A percentile compares a stretch with the other conserved stretches of the same genome.
Evolutionary conservation across 92 coral and sea anemone genomes (phyloP).

Genomic region (Isaurus tuberculatus): DNA sequence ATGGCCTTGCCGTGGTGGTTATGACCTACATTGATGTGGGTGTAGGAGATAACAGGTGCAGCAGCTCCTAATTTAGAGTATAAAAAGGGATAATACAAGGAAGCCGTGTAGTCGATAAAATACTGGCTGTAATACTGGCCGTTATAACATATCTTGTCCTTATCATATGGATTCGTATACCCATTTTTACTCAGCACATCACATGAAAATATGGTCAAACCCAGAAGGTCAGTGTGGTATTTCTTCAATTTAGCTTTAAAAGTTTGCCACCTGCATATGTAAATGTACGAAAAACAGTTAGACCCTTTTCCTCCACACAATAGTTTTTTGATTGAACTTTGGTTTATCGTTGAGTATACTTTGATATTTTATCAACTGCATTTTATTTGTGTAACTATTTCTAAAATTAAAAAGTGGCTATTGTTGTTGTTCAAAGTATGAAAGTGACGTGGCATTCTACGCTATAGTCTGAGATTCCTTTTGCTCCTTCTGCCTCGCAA

Average conservation of each 20-base stretch:
- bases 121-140: conserved; percentile 55
- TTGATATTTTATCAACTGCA: not conserved
- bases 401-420: too few species aligned
- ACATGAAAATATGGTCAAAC: conserved; percentile 60
- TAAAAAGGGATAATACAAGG: not conserved
- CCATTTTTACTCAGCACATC: conserved; percentile 42
- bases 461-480: too few species aligned
- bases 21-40: conserved; percentile 59
- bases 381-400: too few species aligned
- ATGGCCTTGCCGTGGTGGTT: conserved; percentile 49
- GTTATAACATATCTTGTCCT: conserved; percentile 50
- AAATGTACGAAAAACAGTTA: not conserved
- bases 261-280: conserved; percentile 41
- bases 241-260: conserved; percentile 28
- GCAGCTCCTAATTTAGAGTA: not conserved
- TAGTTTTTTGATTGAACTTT: not conserved
- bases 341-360: not conserved
- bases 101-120: conserved; percentile 20
- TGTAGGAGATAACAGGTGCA: conserved; percentile 43
- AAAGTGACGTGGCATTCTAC: too few species aligned
- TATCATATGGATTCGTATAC: conserved; percentile 48
- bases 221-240: conserved; percentile 50
- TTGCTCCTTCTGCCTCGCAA: too few species aligned
- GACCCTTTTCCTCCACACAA: not conserved
- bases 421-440: too few species aligned